phyloP scores from a whole-genome alignment of 2,797 vertebrate species.

The Darevskia mixta region DNA sequence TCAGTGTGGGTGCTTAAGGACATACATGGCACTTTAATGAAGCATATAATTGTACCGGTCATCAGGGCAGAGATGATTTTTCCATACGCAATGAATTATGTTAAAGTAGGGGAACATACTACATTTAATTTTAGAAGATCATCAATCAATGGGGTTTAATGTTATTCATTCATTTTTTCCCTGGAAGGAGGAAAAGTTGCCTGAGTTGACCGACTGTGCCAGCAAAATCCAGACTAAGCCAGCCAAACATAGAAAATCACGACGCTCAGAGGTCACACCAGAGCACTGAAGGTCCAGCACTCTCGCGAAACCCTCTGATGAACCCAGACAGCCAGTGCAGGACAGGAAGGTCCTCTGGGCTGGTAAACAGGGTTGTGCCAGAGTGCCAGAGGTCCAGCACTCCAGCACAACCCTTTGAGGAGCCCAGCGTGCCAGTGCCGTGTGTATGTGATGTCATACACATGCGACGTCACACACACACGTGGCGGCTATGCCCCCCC shows the following conservation, averaged over 20 bases:
- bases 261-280: too few species aligned
- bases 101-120: not conserved
- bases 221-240: not conserved
- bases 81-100: not conserved
- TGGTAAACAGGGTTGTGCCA: too few species aligned
- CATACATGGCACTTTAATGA: slow-evolving; percentile 15
- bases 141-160: not conserved
- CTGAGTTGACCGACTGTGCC: not conserved
- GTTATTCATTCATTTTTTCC: not conserved
- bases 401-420: too few species aligned
- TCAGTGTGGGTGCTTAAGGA: not conserved
- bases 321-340: too few species aligned
- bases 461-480: too few species aligned
- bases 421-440: too few species aligned
- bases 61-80: slow-evolving; percentile 16
- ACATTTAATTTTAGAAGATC: not conserved
- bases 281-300: too few species aligned
- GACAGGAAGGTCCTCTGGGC: too few species aligned
- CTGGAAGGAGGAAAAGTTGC: not conserved
- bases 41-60: slow-evolving; percentile 20
- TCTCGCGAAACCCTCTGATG: too few species aligned
- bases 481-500: too few species aligned
- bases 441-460: too few species aligned
- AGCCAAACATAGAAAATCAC: not conserved
- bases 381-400: too few species aligned